Conservation (phyloP, 2,888 invertebrate genomes). For the Lycocerus yunnanus region DNA sequence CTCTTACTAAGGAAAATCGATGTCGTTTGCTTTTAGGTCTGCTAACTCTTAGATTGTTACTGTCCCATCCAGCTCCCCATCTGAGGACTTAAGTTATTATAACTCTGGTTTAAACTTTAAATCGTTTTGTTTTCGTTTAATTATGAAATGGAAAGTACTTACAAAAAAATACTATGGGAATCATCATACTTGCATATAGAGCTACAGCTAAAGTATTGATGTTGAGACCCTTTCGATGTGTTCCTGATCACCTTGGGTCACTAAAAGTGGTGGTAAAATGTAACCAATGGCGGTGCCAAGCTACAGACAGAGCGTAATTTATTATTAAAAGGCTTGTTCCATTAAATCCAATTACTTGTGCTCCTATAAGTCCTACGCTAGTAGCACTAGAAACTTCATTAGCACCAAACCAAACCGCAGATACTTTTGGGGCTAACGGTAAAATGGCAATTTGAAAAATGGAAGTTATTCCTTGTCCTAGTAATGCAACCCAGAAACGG, state of each 20-base stretch:
- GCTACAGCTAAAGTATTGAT: background rate
- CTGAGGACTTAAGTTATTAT: no score
- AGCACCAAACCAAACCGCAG: slow-evolving; percentile 96
- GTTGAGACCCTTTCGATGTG: background rate
- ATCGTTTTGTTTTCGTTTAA: no score
- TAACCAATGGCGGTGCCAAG: background rate
- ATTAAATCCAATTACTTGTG: no score
- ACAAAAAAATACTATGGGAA: no score
- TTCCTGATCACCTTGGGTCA: background rate
- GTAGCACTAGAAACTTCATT: slow-evolving; percentile 95
- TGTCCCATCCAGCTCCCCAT: no score
- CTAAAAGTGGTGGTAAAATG: background rate
- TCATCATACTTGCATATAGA: background rate
- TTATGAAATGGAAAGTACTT: no score
- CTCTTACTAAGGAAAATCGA: no score
- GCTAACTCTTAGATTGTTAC: no score
- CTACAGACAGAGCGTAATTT: slow-evolving; percentile 22
- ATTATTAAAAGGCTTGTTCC: slow-evolving; percentile 76
- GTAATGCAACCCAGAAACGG: slow-evolving; percentile 82
- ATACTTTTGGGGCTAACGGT: slow-evolving; percentile 86
- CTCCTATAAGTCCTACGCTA: slow-evolving; percentile 95
- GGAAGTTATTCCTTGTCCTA: slow-evolving; percentile 85
- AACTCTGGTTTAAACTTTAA: no score
- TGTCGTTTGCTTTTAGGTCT: no score
- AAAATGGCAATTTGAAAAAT: slow-evolving; percentile 89